phyloP scores from a whole-genome alignment of 1,140 invertebrate genomes.

The Pachypsylla venusta region DNA sequence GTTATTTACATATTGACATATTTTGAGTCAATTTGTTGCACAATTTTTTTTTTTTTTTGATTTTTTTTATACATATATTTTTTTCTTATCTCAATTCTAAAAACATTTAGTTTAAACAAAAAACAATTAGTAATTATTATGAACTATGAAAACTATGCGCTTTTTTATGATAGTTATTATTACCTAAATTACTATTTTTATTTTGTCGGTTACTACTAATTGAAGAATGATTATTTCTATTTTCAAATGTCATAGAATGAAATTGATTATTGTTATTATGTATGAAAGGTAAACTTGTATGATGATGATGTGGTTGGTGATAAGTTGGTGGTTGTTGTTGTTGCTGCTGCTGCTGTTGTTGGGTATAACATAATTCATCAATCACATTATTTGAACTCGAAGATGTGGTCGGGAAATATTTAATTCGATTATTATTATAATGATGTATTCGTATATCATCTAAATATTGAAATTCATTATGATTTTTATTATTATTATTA shows the following conservation, averaged over 20 bases:
- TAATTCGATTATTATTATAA: not conserved
- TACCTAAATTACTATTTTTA: not conserved
- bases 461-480: not conserved
- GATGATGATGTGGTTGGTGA: not conserved
- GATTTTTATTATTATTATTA: not conserved
- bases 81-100: too few species aligned
- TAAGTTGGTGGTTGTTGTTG: too few species aligned
- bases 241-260: not conserved
- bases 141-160: slow-evolving; percentile 3
- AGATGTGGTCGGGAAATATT: slow-evolving; percentile 1
- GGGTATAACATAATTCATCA: too few species aligned
- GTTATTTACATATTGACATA: too few species aligned
- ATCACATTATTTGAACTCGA: not conserved
- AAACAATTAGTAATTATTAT: too few species aligned
- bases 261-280: not conserved
- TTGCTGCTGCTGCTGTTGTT: too few species aligned
- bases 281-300: not conserved
- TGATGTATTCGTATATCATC: not conserved
- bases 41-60: too few species aligned
- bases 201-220: not conserved
- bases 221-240: not conserved
- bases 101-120: too few species aligned
- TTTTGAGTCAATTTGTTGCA: too few species aligned
- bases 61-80: too few species aligned
- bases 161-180: not conserved